Conservation (phyloP, 2,113 vertebrate genomes). For the Lanius ludovicianus region DNA sequence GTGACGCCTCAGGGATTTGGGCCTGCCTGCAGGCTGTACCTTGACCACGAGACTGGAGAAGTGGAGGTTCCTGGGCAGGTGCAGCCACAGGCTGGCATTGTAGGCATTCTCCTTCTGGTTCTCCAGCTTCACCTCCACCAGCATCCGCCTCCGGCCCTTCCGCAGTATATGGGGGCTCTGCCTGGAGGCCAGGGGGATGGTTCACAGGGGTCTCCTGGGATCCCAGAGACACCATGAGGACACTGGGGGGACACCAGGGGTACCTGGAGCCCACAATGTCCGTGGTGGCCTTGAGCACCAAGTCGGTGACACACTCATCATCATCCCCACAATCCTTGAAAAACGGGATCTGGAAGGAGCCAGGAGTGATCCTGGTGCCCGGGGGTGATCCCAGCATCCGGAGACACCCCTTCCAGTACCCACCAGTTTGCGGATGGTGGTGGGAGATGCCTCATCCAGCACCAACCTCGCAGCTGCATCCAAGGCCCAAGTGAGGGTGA, state of each 20-base stretch:
- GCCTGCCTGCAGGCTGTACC: slow-evolving; percentile 56
- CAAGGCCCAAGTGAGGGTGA: slow-evolving; percentile 84
- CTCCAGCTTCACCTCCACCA: slow-evolving; percentile 82
- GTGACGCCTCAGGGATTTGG: not conserved
- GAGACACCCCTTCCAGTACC: slow-evolving; percentile 9
- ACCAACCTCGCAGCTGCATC: slow-evolving; percentile 78
- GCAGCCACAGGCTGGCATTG: slow-evolving; percentile 76
- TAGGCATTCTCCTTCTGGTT: slow-evolving; percentile 93
- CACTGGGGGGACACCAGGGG: not conserved
- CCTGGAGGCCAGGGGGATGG: slow-evolving; percentile 48
- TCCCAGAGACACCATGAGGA: not conserved
- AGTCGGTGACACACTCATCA: slow-evolving; percentile 85
- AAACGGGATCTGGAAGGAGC: slow-evolving; percentile 84
- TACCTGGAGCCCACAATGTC: slow-evolving; percentile 88
- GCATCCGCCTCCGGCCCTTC: slow-evolving; percentile 78
- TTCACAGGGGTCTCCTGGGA: not conserved
- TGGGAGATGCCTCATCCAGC: slow-evolving; percentile 84
- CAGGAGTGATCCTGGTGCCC: not conserved
- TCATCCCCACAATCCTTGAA: slow-evolving; percentile 96
- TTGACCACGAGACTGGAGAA: slow-evolving; percentile 86
- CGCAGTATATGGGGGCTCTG: slow-evolving; percentile 83
- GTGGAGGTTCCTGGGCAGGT: slow-evolving; percentile 72
- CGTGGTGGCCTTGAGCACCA: slow-evolving; percentile 83
- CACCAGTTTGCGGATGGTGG: slow-evolving; percentile 82
- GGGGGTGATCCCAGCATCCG: fast-evolving